Percentiles rank a stretch among this genome's conserved stretches.
Conservation (phyloP, 1,140 invertebrate species). For the Homarus americanus region DNA sequence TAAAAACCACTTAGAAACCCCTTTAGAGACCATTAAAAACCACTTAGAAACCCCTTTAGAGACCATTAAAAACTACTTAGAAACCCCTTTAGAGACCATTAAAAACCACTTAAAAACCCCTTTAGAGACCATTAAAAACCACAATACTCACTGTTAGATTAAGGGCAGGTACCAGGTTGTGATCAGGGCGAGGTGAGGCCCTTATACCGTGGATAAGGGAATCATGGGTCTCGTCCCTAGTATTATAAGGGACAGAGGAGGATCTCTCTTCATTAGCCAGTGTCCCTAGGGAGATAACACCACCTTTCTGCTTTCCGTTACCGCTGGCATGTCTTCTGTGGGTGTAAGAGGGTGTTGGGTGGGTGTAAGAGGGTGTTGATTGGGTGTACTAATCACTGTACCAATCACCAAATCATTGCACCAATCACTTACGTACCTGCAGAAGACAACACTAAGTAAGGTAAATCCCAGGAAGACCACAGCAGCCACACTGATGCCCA, state of each 20-base stretch:
- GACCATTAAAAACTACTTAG: too few relatives aligned
- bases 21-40: too few relatives aligned
- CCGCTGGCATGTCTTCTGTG: constrained; percentile 22
- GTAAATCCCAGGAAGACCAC: constrained; percentile 25
- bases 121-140: too few relatives aligned
- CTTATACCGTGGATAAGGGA: constrained; percentile 45
- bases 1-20: too few relatives aligned
- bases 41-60: too few relatives aligned
- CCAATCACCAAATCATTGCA: neutral
- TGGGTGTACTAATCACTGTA: neutral
- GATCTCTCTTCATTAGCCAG: constrained; percentile 41
- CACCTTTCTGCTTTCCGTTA: constrained; percentile 42
- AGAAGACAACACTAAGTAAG: constrained; percentile 23
- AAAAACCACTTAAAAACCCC: too few relatives aligned
- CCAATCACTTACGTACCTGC: constrained; percentile 34
- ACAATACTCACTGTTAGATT: constrained; percentile 40
- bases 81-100: too few relatives aligned
- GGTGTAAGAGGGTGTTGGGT: neutral
- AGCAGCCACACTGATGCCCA: constrained; percentile 22
- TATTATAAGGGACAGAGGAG: constrained; percentile 38
- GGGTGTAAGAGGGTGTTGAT: neutral
- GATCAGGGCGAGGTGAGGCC: constrained; percentile 25
- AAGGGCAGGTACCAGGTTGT: constrained; percentile 23
- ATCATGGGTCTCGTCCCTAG: constrained; percentile 50
- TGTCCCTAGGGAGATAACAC: constrained; percentile 48